phyloP scores from a whole-genome alignment of 2,888 invertebrate genomes.

The Cremastinae sp. region DNA sequence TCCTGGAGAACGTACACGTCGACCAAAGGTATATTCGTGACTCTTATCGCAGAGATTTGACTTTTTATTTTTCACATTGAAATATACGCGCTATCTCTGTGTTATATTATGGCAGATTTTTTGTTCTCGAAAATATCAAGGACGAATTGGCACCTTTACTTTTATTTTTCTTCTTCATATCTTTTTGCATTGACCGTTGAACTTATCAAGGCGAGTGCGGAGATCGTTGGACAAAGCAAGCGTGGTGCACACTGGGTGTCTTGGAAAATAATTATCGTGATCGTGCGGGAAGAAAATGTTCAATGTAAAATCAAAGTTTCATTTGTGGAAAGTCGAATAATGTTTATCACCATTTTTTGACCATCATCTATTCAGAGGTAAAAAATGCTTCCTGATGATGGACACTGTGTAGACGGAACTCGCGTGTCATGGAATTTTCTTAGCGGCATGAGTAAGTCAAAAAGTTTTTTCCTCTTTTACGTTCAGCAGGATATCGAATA shows the following conservation, averaged over 20 bases:
- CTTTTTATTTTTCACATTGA: slow-evolving; percentile 21
- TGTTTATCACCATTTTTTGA: too few species aligned
- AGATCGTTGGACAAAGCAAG: slow-evolving; percentile 15
- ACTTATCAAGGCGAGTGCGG: slow-evolving; percentile 13
- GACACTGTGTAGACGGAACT: background rate
- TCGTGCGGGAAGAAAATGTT: too few species aligned
- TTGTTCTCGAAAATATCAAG: slow-evolving; percentile 9
- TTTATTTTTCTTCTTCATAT: slow-evolving; percentile 36
- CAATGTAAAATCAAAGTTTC: too few species aligned
- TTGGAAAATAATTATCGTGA: too few species aligned
- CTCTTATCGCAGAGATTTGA: slow-evolving; percentile 37
- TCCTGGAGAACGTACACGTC: slow-evolving; percentile 18
- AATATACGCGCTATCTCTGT: background rate
- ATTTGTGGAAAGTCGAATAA: too few species aligned
- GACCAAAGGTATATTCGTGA: slow-evolving; percentile 5
- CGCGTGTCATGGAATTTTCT: slow-evolving; percentile 51
- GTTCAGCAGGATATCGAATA: slow-evolving; percentile 60
- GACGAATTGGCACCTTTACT: slow-evolving; percentile 3
- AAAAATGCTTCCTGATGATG: background rate
- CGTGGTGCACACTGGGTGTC: too few species aligned
- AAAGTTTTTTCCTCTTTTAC: slow-evolving; percentile 28
- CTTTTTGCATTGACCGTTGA: slow-evolving; percentile 28
- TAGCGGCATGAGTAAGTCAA: slow-evolving; percentile 39
- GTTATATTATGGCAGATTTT: slow-evolving; percentile 18
- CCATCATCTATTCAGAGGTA: too few species aligned